Evolutionary conservation across 2,888 invertebrate species (phyloP), one percentile per base, ranked within the genome.

Genomic region (Aporophyla lueneburgensis): DNA sequence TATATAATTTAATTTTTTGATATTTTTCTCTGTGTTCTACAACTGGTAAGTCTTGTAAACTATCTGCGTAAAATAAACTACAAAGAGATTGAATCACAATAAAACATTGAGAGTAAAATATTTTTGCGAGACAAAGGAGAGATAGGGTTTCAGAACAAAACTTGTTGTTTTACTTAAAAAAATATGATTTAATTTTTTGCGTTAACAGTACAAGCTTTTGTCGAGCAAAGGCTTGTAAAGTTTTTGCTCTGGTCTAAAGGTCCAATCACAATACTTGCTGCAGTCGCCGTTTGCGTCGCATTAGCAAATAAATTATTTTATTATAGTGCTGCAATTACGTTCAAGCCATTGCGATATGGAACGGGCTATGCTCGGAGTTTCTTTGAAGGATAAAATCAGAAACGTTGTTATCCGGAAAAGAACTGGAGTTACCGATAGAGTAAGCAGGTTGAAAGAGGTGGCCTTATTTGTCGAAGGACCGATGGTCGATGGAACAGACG

Each of bases 71-170:
- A 65, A 68, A 69, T 40, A 61, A 56, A 74, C 33, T 59, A 51
- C 51, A 66, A 66, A 51, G 33, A 66, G 74, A 56, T 62, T 59
- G 53, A 46, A 80, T 33, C 21, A 49, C 58, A 69, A 24, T 74
- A 65, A 65, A 80, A 69, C 19, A 65, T n/a, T n/a, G 54, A 61
- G 46, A 46, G 40, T 67, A 67, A 80, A 75, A 62, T 75, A 71
- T 80, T 67, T 63, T 62, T 63, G 21, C 19, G n/a, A 63, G 24
- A 75, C 58, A 71, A 80, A 75, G 61, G 62, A 40, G 61, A 62
- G 33, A 56, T 46, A 67, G 56, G n/a, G 12, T 75, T 80, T 27
- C 53, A 58, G 19, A 74, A 67, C 21, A 24, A 43, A 66, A 65
- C 54, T 68, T 54, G 33, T 71, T 40, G 53, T 71, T 70, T 59